Evolutionary conservation across 2,797 vertebrate species (phyloP), one percentile per base, ranked within the genome.

Genomic region (Gallinago solitaria): DNA sequence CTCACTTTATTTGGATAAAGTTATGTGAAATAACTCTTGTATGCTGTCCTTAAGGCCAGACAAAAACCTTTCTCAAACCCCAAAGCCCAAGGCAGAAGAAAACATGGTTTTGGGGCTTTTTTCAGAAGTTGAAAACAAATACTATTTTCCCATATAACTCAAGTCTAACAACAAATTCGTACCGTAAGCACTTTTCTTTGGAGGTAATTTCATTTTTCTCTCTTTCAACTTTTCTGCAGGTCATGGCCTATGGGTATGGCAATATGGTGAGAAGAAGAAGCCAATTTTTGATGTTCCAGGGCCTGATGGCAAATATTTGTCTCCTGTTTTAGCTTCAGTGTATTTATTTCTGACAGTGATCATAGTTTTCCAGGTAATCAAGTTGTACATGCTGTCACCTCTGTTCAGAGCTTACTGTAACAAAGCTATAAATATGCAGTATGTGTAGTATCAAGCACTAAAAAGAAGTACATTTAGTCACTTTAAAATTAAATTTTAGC

Each of bases 321-420:
- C 99, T 35, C 99, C 99, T 48, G 95, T 98, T 95, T 98, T 98
- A 95, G 99, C 99, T 15, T 98, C 99, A 13, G 93, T 99, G 14
- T 99, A 99, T 98, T 98, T 99, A 51, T 99, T 99, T 98, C 98
- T 99, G 94, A 99, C 99, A 8, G 98, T 99, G 98, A 99, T 99
- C 95, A 99, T 99, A 93, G 98, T 99, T 90, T 98, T 99, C 84
- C 99, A 99, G 99, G 99, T 99, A 98, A 95, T 57, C 30, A 50
- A 89, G 37, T 68, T 78, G 63, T 89, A 43, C 12, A 5, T 57
- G 33, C 33, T 77, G 50, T 69, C 56, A 61, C 27, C 19, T 75
- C 30, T 85, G 33, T 71, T 80, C 51, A 61, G 39, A 33, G 19
- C 24, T 87, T 76, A 12, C 11, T 63, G 39, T 61, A 77, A 64